Conservation (phyloP, 2,797 vertebrate species). For the Pseudocheirus occidentalis region DNA sequence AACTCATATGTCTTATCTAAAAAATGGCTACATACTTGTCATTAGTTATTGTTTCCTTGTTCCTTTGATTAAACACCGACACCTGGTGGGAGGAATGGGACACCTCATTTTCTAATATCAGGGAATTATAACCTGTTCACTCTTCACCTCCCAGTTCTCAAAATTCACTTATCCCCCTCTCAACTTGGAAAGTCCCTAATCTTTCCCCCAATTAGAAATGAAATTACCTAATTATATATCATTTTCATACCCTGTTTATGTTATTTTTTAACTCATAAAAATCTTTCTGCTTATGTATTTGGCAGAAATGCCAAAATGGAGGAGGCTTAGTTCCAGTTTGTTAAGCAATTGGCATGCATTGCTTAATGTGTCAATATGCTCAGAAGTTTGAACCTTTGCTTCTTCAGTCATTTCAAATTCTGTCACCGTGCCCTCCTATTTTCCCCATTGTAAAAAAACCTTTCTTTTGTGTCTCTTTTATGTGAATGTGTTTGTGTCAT, state of each 20-base stretch:
- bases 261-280: background rate
- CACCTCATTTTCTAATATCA: too few relatives aligned
- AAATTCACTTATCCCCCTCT: background rate
- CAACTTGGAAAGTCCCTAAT: background rate
- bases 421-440: background rate
- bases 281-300: background rate
- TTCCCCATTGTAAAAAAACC: background rate
- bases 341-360: background rate
- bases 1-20: too few relatives aligned
- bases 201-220: background rate
- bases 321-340: background rate
- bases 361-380: background rate
- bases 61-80: too few relatives aligned
- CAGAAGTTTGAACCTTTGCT: background rate
- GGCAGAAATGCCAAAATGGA: background rate
- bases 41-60: too few relatives aligned
- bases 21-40: too few relatives aligned
- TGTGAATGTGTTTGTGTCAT: background rate
- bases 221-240: background rate
- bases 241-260: background rate
- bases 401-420: background rate
- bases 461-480: background rate
- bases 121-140: too few relatives aligned
- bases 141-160: background rate
- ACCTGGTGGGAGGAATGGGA: too few relatives aligned